A percentile compares a stretch with the other conserved stretches of the same genome.
These are phyloP conservation scores for Brachyhypopomus occidentalis DNA, from an alignment of 2,113 vertebrate species.

Conservation along the genomic window DNA sequence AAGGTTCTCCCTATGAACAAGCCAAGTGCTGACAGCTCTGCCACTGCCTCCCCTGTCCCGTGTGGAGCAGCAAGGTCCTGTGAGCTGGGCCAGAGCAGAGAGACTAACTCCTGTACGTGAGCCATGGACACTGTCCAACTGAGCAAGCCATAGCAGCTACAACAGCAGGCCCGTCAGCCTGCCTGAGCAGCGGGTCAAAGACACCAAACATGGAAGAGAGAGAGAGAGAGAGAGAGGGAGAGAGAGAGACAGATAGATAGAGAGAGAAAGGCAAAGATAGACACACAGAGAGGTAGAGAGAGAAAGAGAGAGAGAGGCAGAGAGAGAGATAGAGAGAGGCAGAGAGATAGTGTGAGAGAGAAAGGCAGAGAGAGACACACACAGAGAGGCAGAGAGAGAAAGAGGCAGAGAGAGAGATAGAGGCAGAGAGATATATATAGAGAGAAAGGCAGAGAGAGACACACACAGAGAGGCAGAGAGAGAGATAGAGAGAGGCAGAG, in stretches of 20 bases:
- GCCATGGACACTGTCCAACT: constrained; percentile 22
- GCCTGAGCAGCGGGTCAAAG: constrained; percentile 14
- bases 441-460: constrained; percentile 28
- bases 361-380: neutral
- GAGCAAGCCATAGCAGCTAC: constrained; percentile 34
- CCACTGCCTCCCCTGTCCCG: neutral
- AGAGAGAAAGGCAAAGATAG: constrained; percentile 18
- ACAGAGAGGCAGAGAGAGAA: constrained; percentile 3
- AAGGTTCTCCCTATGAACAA: too few relatives aligned
- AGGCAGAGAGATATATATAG: constrained; percentile 28
- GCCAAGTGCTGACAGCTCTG: constrained; percentile 20
- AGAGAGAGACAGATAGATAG: constrained; percentile 21
- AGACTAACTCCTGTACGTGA: neutral
- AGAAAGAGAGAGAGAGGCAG: neutral
- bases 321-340: constrained; percentile 33
- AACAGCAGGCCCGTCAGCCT: constrained; percentile 25
- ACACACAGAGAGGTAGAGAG: constrained; percentile 8
- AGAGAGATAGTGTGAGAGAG: constrained; percentile 1
- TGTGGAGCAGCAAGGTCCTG: neutral
- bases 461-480: constrained; percentile 16
- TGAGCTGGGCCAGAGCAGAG: neutral
- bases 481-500: neutral
- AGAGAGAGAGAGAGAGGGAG: neutral
- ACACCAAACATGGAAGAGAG: constrained; percentile 2
- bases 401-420: neutral